Conservation (phyloP, 2,888 invertebrate genomes). For the Luperina testacea region DNA sequence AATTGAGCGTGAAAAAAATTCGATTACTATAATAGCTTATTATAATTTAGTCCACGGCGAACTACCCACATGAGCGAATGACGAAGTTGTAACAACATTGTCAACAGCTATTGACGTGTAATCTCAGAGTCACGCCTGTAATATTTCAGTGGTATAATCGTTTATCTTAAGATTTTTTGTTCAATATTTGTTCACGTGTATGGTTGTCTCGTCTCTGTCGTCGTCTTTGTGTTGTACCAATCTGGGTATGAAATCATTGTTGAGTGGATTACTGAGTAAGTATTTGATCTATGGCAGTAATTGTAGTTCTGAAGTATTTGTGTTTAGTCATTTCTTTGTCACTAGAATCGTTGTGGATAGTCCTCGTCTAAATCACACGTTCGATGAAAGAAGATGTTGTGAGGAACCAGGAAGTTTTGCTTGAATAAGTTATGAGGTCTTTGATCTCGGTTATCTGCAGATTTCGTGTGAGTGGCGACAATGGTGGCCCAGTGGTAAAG, state of each 20-base stretch:
- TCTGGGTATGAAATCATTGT: slow-evolving; percentile 55
- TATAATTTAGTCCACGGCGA: slow-evolving; percentile 55
- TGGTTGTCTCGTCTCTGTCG: slow-evolving; percentile 33
- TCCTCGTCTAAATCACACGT: slow-evolving; percentile 4
- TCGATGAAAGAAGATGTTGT: neutral
- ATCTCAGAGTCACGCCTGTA: slow-evolving; percentile 74
- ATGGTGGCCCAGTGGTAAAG: neutral
- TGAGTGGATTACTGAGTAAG: slow-evolving; percentile 51
- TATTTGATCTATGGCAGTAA: slow-evolving; percentile 33
- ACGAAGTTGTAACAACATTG: slow-evolving; percentile 50
- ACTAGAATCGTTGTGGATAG: slow-evolving; percentile 40
- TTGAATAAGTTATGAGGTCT: neutral
- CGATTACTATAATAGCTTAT: slow-evolving; percentile 47
- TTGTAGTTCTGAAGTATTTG: slow-evolving; percentile 30
- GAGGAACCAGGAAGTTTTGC: neutral
- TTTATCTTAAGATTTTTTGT: slow-evolving; percentile 64
- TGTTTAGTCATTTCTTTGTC: slow-evolving; percentile 44
- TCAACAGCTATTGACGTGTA: slow-evolving; percentile 69
- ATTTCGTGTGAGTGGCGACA: neutral
- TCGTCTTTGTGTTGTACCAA: slow-evolving; percentile 45
- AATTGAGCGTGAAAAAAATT: slow-evolving; percentile 47
- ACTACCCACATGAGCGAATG: slow-evolving; percentile 55
- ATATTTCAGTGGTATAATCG: slow-evolving; percentile 72
- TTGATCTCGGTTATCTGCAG: neutral
- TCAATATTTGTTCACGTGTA: slow-evolving; percentile 40